phyloP scores from a whole-genome alignment of 2,113 vertebrate species.

The Platichthys flesus region DNA sequence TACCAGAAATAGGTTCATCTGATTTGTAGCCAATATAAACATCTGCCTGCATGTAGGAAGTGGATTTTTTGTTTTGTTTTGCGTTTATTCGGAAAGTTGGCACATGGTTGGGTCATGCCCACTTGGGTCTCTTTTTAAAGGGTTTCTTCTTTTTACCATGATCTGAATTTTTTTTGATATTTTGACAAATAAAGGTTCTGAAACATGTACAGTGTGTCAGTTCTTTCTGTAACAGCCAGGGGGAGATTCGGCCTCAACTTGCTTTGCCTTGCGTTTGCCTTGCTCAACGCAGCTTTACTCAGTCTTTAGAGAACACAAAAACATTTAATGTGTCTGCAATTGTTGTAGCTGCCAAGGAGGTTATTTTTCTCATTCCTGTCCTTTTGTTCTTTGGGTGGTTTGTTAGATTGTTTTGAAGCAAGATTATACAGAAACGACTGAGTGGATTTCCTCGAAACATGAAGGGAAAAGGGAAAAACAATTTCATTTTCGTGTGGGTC shows the following conservation, averaged over 20 bases:
- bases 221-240: not conserved
- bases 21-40: slow-evolving; percentile 11
- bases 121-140: slow-evolving; percentile 13
- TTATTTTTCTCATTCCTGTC: no score
- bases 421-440: no score
- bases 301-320: not conserved
- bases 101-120: not conserved
- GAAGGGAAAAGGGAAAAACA: no score
- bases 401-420: no score
- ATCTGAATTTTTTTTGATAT: slow-evolving; percentile 57
- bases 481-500: no score
- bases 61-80: slow-evolving; percentile 9
- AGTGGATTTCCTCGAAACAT: no score
- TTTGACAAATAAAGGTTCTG: slow-evolving; percentile 69
- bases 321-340: no score
- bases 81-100: slow-evolving; percentile 16
- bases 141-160: slow-evolving; percentile 51
- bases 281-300: not conserved
- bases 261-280: not conserved
- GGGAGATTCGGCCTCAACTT: not conserved
- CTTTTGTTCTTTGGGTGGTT: no score
- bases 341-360: no score
- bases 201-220: slow-evolving; percentile 10
- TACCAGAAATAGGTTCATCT: slow-evolving; percentile 22
- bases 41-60: slow-evolving; percentile 14